A percentile compares a stretch with the other conserved stretches of the same genome.
Evolutionary conservation across 2,797 vertebrate species (phyloP).

Genomic region (Cottoperca gobio): DNA sequence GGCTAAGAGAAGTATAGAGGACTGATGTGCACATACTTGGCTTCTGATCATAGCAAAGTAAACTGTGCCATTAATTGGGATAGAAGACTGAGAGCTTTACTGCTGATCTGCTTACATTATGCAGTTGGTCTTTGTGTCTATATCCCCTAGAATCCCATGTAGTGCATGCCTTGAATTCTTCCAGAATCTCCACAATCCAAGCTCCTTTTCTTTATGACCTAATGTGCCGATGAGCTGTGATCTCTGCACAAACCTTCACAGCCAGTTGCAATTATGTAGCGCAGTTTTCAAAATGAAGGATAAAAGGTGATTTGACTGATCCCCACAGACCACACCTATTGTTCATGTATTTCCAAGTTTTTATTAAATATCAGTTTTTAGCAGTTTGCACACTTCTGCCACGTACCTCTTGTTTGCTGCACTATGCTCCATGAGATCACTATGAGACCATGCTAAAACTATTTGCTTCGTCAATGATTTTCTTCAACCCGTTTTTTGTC

Average conservation of each 20-base stretch:
- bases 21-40: conserved; percentile 69
- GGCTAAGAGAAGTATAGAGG: conserved; percentile 64
- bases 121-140: conserved; percentile 19
- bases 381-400: neutral
- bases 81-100: conserved; percentile 59
- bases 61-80: conserved; percentile 70
- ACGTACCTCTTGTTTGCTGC: conserved; percentile 7
- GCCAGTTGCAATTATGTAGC: neutral
- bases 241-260: neutral
- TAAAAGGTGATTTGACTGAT: neutral
- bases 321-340: neutral
- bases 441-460: no score
- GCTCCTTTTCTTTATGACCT: conserved; percentile 14
- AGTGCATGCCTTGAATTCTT: conserved; percentile 34
- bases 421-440: neutral
- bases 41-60: conserved; percentile 71
- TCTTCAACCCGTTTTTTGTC: neutral
- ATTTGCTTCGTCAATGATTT: conserved; percentile 1
- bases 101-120: conserved; percentile 57
- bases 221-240: conserved; percentile 7
- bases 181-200: neutral
- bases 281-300: neutral
- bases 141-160: conserved; percentile 28
- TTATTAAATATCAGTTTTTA: neutral
- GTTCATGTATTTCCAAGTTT: conserved; percentile 5